Conservation (phyloP, 2,113 vertebrate species). For the Catharus fuscescens region DNA sequence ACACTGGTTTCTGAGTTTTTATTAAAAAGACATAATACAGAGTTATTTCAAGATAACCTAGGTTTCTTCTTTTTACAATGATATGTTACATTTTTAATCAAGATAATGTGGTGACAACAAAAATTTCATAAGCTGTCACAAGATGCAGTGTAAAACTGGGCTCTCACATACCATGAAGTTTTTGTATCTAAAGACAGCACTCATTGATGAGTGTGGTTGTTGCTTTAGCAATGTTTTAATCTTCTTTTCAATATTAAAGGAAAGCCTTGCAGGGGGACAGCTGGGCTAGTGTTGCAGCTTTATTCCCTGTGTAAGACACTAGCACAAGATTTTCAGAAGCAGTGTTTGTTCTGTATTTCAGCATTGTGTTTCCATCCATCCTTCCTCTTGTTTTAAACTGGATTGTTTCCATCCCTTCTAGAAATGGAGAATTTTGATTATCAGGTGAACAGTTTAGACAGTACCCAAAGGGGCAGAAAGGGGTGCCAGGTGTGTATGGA, state of each 20-base stretch:
- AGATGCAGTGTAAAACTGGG: not conserved
- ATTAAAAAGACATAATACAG: not conserved
- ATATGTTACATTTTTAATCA: not conserved
- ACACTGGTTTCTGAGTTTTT: not conserved
- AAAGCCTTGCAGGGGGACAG: not conserved
- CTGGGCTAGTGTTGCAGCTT: not conserved
- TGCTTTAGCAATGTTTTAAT: not conserved
- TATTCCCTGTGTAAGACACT: not conserved
- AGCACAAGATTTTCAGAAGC: not conserved
- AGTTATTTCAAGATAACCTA: not conserved
- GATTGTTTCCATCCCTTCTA: not conserved
- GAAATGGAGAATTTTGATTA: not conserved
- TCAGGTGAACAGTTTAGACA: not conserved
- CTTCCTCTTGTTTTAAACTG: not conserved
- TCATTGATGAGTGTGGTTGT: not conserved
- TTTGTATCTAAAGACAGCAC: not conserved
- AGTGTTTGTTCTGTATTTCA: rapidly evolving
- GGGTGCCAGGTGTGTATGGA: not conserved
- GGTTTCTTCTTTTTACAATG: not conserved
- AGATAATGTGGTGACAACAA: not conserved
- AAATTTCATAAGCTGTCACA: rapidly evolving
- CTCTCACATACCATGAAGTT: not conserved
- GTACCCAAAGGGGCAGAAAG: not conserved
- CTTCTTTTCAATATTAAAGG: not conserved
- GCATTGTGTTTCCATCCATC: not conserved